These are phyloP conservation scores for Schizotus pectinicornis DNA, from an alignment of 2,888 invertebrate genomes.

Conservation along the genomic window DNA sequence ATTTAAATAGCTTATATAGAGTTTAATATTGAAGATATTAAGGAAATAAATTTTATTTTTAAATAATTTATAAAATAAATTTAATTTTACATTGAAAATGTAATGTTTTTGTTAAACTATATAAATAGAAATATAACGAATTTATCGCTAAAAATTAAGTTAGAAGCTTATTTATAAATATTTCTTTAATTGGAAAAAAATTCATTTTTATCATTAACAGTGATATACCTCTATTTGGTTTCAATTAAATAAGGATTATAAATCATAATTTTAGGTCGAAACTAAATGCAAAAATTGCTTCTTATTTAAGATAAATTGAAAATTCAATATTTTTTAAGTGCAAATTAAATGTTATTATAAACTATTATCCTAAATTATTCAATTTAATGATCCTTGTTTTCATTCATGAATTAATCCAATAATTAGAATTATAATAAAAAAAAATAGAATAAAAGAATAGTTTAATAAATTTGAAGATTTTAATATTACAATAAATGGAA, in stretches of 20 bases:
- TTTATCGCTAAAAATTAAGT: slow-evolving; percentile 63
- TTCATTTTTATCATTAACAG: slow-evolving; percentile 71
- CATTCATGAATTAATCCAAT: slow-evolving; percentile 63
- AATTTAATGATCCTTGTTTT: slow-evolving; percentile 67
- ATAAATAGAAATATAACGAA: slow-evolving; percentile 64
- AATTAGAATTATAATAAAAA: slow-evolving; percentile 62
- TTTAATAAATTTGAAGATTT: slow-evolving; percentile 48
- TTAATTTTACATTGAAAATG: slow-evolving; percentile 71
- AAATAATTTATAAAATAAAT: slow-evolving; percentile 49
- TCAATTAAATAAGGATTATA: slow-evolving; percentile 60
- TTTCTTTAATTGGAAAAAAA: slow-evolving; percentile 66
- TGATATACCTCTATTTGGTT: slow-evolving; percentile 66
- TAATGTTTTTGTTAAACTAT: slow-evolving; percentile 72
- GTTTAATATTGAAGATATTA: slow-evolving; percentile 60
- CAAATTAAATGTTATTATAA: slow-evolving; percentile 60
- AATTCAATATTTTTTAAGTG: slow-evolving; percentile 58
- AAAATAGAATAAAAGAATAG: slow-evolving; percentile 35
- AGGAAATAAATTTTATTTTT: slow-evolving; percentile 48
- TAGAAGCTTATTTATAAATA: slow-evolving; percentile 67
- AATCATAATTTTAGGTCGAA: slow-evolving; percentile 61
- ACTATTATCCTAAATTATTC: slow-evolving; percentile 58
- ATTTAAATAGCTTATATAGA: slow-evolving; percentile 59
- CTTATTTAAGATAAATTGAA: slow-evolving; percentile 58
- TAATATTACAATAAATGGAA: slow-evolving; percentile 63
- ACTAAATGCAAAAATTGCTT: slow-evolving; percentile 61